Conservation (phyloP, 2,888 invertebrate species). For the Aromia moschata region DNA sequence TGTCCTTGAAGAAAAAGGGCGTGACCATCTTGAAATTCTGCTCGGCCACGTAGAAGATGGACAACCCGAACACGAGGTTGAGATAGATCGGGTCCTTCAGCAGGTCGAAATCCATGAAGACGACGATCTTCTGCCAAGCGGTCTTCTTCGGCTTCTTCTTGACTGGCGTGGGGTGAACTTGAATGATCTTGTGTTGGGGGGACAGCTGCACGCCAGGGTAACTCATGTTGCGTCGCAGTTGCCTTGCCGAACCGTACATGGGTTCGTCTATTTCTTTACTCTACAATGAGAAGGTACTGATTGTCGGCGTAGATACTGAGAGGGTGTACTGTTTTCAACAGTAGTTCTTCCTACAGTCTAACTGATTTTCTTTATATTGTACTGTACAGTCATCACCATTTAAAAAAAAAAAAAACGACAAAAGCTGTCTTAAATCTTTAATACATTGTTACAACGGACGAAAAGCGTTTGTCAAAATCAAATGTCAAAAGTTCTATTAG, state of each 20-base stretch:
- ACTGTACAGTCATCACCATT: no score
- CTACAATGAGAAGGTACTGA: constrained; percentile 28
- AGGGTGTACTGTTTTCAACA: no score
- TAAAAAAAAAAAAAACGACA: no score
- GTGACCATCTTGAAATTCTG: constrained; percentile 71
- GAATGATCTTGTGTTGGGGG: constrained; percentile 52
- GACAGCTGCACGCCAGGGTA: constrained; percentile 59
- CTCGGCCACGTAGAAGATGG: constrained; percentile 79
- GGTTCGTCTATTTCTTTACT: constrained; percentile 30
- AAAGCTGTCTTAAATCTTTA: no score
- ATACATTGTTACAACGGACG: no score
- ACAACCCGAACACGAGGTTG: constrained; percentile 76
- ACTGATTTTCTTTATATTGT: no score
- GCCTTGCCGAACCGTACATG: constrained; percentile 34
- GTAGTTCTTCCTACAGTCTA: no score
- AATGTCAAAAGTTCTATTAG: no score
- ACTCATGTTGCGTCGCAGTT: constrained; percentile 59
- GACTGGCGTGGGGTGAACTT: constrained; percentile 43
- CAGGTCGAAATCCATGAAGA: constrained; percentile 76
- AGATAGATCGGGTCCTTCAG: constrained; percentile 77
- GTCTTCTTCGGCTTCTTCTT: constrained; percentile 50
- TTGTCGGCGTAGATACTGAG: no score
- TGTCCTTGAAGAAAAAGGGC: constrained; percentile 54
- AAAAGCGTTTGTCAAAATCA: no score
- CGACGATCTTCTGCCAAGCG: constrained; percentile 64